phyloP scores from a whole-genome alignment of 2,113 vertebrate genomes.

The Procavia capensis region DNA sequence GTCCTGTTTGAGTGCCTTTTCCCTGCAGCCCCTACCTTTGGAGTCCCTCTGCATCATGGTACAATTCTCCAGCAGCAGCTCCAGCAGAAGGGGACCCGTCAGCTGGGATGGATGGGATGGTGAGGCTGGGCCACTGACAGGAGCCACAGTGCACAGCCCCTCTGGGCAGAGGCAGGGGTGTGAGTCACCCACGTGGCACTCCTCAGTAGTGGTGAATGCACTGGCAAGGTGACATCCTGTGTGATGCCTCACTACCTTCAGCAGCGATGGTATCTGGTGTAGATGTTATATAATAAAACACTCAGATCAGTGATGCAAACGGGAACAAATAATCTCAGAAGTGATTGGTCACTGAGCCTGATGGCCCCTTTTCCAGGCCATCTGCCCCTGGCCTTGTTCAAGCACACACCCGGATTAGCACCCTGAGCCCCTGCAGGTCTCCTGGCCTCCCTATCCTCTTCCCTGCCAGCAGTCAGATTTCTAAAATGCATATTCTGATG shows the following conservation, averaged over 20 bases:
- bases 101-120: background rate
- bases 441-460: background rate
- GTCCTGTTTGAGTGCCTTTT: background rate
- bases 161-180: background rate
- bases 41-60: background rate
- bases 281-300: background rate
- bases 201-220: background rate
- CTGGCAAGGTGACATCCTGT: fast-evolving
- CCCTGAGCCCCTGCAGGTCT: background rate
- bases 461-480: background rate
- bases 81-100: background rate
- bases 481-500: background rate
- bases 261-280: background rate
- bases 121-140: background rate
- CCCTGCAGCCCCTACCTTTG: background rate
- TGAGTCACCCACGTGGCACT: background rate
- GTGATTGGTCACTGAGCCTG: background rate
- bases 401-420: background rate
- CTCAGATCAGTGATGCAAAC: background rate
- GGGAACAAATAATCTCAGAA: background rate
- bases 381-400: background rate
- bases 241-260: background rate
- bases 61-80: fast-evolving
- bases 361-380: fast-evolving
- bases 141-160: background rate